A percentile compares a stretch with the other conserved stretches of the same genome.
These are phyloP conservation scores for Gari tellinella DNA, from an alignment of 2,888 invertebrate genomes.

Conservation along the genomic window DNA sequence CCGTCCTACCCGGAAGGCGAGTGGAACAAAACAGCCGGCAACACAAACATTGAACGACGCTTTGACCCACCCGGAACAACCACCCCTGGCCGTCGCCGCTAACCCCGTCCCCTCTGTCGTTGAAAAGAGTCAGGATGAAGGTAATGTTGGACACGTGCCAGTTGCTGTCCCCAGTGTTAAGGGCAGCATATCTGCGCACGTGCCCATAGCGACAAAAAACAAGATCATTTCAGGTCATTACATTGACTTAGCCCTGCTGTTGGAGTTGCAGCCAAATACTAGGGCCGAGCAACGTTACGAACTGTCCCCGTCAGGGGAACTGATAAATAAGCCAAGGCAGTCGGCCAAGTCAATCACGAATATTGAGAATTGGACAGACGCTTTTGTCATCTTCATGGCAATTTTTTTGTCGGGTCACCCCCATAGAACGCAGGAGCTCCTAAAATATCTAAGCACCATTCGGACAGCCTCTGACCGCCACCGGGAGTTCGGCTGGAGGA, in stretches of 20 bases:
- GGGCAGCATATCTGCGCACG: too few relatives aligned
- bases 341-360: background rate
- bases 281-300: background rate
- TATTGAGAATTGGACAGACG: constrained; percentile 2
- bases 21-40: too few relatives aligned
- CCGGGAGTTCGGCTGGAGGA: background rate
- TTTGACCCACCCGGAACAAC: constrained; percentile 18
- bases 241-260: constrained; percentile 1
- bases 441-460: background rate
- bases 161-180: too few relatives aligned
- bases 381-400: background rate
- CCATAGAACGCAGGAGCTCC: background rate
- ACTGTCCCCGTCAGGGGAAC: background rate
- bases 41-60: too few relatives aligned
- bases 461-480: background rate
- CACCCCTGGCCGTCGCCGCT: constrained; percentile 26
- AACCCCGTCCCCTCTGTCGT: constrained; percentile 24
- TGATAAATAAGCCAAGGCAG: background rate
- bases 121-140: too few relatives aligned
- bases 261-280: too few relatives aligned
- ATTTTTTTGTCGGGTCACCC: background rate
- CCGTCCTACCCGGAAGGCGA: too few relatives aligned
- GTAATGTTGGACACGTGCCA: too few relatives aligned
- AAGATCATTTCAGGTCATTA: constrained; percentile 1
- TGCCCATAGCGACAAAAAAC: background rate